Percentiles rank a stretch among this genome's conserved stretches.
phyloP scores from a whole-genome alignment of 2,113 vertebrate species.

The Isurus oxyrinchus region DNA sequence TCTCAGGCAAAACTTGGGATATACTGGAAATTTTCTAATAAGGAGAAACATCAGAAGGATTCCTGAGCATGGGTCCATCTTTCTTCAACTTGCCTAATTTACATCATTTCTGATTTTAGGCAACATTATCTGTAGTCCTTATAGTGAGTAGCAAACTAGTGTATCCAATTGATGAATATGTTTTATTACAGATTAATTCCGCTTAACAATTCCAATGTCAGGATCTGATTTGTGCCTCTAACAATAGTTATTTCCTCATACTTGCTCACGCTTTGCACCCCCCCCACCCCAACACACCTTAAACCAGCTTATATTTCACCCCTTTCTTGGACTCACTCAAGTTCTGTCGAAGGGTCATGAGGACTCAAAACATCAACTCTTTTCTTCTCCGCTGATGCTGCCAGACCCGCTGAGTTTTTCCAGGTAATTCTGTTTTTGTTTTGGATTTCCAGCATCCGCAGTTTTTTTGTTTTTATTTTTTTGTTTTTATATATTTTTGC shows the following conservation, averaged over 20 bases:
- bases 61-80: background rate
- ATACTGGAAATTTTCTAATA: background rate
- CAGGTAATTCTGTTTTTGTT: no score
- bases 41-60: background rate
- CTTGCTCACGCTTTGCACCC: background rate
- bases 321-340: no score
- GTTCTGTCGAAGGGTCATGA: no score
- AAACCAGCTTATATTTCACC: no score
- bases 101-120: background rate
- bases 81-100: background rate
- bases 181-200: background rate
- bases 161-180: background rate
- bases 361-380: no score
- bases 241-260: background rate
- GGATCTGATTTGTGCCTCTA: background rate
- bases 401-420: no score
- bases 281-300: no score
- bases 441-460: no score
- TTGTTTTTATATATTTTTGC: background rate
- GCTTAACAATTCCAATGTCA: background rate
- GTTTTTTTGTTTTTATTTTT: no score
- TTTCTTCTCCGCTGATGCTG: no score
- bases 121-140: background rate
- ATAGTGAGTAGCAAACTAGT: background rate
- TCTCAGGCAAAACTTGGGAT: background rate